Evolutionary conservation across 30 jellyfish, hydroid and myxozoan genomes (phyloP), one percentile per base, ranked within the genome.

Genomic region (Phacellophora camtschatica): DNA sequence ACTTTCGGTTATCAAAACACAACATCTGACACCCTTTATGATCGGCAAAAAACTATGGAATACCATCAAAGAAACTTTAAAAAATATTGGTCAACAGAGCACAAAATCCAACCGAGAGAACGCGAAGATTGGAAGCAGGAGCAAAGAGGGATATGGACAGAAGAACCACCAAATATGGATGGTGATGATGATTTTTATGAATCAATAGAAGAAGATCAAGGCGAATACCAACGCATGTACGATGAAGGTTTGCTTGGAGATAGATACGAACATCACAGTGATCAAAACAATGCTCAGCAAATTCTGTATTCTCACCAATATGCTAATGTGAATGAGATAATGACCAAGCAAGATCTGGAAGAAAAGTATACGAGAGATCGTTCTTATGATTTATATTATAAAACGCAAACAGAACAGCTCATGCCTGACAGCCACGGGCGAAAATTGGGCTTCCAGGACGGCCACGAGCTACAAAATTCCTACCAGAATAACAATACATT

Each of bases 111-210:
- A 5, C 13, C 16, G 9, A 41, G 9, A 16, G 64, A 49, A 5
- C n/a, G 16, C n/a, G n/a, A 15, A 18, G 82, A 3, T 3, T 19
- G 41, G 25, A 48, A 51, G 28, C 24, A 43, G 50, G 66, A 35
- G 27, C 15, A 42, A 5, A 54, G 48, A 56, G 86, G 86, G 7
- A 73, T 73, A 34, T 73, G 86, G 86, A 73, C 86, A 23, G 86
- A 73, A 51, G 37, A 56, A 16, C 66, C 37, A 13, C 13, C 37
- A 20, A 18, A 25, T 1, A 23, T 41, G 32, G 86, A 73, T 15
- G 76, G 56, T 53, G 74, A 56, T 23, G 71, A 46, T 18, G 86
- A 73, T 1, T 32, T 34, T 16, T 73, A 41, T 53, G 62, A 73
- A 3, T 50, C 86, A 11, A 42, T 67, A 30, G 86, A 73, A 31